Evolutionary conservation across 64 coral and sea anemone species (phyloP).

Genomic region (Pocillopora verrucosa): DNA sequence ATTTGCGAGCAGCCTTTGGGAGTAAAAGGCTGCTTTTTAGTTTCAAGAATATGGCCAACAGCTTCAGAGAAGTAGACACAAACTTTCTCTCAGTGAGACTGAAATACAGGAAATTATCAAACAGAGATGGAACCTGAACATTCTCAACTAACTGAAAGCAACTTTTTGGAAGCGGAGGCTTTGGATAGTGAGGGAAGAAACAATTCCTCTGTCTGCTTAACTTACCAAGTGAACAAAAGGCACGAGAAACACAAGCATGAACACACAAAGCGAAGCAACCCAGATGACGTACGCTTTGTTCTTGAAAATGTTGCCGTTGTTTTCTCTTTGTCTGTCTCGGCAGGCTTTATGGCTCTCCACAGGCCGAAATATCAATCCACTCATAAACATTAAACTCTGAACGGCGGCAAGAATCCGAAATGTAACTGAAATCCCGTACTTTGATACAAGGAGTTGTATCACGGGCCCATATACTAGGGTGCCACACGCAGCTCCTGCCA

Average conservation of each 20-base stretch:
- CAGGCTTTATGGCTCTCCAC: background rate
- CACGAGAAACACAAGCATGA: conserved; percentile 54
- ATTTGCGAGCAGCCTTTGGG: too few relatives aligned
- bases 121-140: too few relatives aligned
- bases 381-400: conserved; percentile 24
- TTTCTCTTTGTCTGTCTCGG: background rate
- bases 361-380: conserved; percentile 21
- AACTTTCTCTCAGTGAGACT: too few relatives aligned
- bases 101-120: too few relatives aligned
- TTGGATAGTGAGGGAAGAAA: background rate
- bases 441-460: background rate
- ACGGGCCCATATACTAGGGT: conserved; percentile 18
- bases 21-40: too few relatives aligned
- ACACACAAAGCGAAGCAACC: conserved; percentile 3
- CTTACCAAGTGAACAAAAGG: conserved; percentile 67
- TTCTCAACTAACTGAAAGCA: background rate
- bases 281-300: conserved; percentile 29
- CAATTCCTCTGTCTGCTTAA: background rate
- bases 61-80: too few relatives aligned
- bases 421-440: conserved; percentile 15
- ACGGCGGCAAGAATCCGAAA: conserved; percentile 36
- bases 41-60: too few relatives aligned
- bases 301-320: background rate
- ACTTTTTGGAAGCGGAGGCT: background rate
- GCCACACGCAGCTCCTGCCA: conserved; percentile 24